Evolutionary conservation across 2,113 vertebrate species (phyloP), one percentile per base, ranked within the genome.

Genomic region (Eleginops maclovinus): DNA sequence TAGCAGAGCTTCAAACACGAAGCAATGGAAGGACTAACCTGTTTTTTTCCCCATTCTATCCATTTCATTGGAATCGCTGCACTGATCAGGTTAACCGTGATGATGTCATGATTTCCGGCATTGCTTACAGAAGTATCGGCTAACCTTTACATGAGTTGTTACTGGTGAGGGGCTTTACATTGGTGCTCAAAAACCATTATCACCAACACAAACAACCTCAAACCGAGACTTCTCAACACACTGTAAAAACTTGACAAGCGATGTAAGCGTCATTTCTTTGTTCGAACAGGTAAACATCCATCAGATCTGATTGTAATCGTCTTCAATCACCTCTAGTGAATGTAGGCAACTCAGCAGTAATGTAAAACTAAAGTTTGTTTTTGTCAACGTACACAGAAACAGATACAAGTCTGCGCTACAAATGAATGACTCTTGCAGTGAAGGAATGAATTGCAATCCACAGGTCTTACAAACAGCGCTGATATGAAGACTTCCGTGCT

Each of bases 61-160:
- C 94, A 92, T 94, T 94, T 92, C 94, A 92, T 96, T 93, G 94
- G 95, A 95, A 91, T 94, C 87, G 91, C 93, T 95, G 93, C 91
- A 94, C 94, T 93, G 95, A 95, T 75, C 58, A 60, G 31, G 78
- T 79, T 68, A 16, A 72, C 78, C 87, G 84, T 84, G 78, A 83
- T 58, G 72, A 85, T 56, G 66, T 62, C 56, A 17, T 41, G 36
- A 63, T 58, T 73, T 51, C 59, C 21, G 2, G 41, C 28, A 13
- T 15, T 53, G 36, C 53, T 14, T n/a, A 4, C 60, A 49, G 19
- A 66, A 78, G 40, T 54, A 28, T 63, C 41, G 9, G 43, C 79
- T 82, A 62, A 60, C 66, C 11, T 60, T 61, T n/a, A 67, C 72
- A 11, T 40, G 21, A 67, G 24, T 75, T 70, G 83, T 89, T 87